phyloP scores from a whole-genome alignment of 1,140 invertebrate species.

The Ganaspis sp. region DNA sequence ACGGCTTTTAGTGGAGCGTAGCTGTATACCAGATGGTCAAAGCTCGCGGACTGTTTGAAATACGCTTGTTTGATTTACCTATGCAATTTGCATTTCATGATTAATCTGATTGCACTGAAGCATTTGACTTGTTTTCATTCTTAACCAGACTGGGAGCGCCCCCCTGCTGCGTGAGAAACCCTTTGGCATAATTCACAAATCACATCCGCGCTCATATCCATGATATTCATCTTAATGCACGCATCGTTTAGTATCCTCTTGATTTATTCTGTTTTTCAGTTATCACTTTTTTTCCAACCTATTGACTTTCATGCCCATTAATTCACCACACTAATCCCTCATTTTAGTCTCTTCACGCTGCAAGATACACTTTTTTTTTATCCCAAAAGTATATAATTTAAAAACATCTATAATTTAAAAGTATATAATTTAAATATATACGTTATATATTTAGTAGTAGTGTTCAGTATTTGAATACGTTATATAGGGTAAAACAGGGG shows the following conservation, averaged over 20 bases:
- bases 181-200: slow-evolving; percentile 24
- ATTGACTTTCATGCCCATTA: not conserved
- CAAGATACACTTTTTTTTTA: not conserved
- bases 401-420: no score
- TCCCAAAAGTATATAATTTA: no score
- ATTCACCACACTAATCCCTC: not conserved
- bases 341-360: not conserved
- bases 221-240: slow-evolving; percentile 24
- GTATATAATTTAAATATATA: no score
- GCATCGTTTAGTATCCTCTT: slow-evolving; percentile 4
- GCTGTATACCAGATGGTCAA: slow-evolving; percentile 1
- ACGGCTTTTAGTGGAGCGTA: not conserved
- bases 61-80: slow-evolving; percentile 27
- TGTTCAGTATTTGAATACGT: no score
- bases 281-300: not conserved
- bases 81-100: slow-evolving; percentile 27
- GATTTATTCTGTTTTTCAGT: slow-evolving; percentile 18
- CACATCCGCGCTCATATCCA: slow-evolving; percentile 13
- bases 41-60: slow-evolving; percentile 10
- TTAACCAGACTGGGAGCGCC: slow-evolving; percentile 22
- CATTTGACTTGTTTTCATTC: slow-evolving; percentile 29
- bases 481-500: no score
- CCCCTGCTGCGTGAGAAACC: slow-evolving; percentile 29
- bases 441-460: no score
- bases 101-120: slow-evolving; percentile 24